Base-by-base conservation (phyloP, 2,797 vertebrate species). In the Kryptolebias ocellatus region DNA sequence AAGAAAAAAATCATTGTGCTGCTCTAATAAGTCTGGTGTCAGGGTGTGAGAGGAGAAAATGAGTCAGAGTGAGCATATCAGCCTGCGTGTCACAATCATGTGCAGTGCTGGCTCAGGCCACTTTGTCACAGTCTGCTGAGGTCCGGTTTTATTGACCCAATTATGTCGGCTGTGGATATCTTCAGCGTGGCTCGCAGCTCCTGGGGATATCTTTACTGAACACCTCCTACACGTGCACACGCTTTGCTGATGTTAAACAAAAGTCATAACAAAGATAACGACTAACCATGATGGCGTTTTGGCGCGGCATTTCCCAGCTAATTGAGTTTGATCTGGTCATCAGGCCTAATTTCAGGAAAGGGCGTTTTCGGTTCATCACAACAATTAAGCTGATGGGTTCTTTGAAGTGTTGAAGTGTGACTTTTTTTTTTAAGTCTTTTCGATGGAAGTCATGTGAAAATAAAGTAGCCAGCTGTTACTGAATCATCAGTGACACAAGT, bases 381-480 rank as follows among this genome's bases (percentile, higher is more conserved):
- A 74, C 63, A 67, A 80, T 90, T 80, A 86, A 83, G 79, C 78
- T 72, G 83, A 89, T 86, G 70, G 74, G 78, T 68, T 76, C 82
- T 87, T 90, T 92, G 80, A 92, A 90, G 87, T 89, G 84, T 90
- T 92, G 80, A 92, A 90, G 87, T 89, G 84, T 72, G 76, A 72
- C 81, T 84, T 68, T 73, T 80, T 80, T 24, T 79, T 70, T 74
- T 5, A 92, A 88, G 87, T 89, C 80, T 66, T 78, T 80, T 89
- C 80, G 80, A 84, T 86, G 81, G 81, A 83, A 90, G 84, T 83
- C 72, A 72, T 86, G 87, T 85, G 81, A 67, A 67, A 73, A 87
- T 89, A 90, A 92, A 88, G 79, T 73, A 64, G 81, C 79, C 90
- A 90, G 91, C 88, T 92, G 91, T 89, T 88, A 69, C 63, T 29